phyloP scores from a whole-genome alignment of 2,888 invertebrate genomes.

The Belgica antarctica region DNA sequence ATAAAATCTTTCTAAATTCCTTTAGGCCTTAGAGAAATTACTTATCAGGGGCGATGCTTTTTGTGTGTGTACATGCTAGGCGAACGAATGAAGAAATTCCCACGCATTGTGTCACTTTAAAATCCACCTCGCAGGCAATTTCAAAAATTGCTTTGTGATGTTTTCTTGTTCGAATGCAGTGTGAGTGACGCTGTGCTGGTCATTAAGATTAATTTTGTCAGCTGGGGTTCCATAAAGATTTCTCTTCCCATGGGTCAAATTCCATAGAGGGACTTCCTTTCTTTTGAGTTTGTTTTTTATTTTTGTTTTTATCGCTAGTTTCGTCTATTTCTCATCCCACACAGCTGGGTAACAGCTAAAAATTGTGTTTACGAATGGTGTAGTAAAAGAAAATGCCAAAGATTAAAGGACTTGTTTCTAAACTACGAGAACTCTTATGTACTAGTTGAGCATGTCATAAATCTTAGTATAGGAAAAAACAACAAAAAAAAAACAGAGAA shows the following conservation, averaged over 20 bases:
- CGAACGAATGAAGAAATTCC: slow-evolving; percentile 35
- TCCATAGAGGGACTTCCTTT: no score
- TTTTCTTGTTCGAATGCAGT: no score
- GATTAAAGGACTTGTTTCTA: slow-evolving; percentile 26
- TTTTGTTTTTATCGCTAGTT: background rate
- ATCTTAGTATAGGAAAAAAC: slow-evolving; percentile 6
- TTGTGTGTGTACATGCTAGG: background rate
- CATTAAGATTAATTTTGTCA: no score
- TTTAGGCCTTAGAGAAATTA: slow-evolving; percentile 21
- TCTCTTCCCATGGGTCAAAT: no score
- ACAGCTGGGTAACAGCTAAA: background rate
- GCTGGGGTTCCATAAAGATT: no score
- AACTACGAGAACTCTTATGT: background rate
- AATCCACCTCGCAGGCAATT: no score
- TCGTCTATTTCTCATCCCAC: background rate
- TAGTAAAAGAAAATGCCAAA: slow-evolving; percentile 1
- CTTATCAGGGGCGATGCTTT: no score
- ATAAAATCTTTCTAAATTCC: slow-evolving; percentile 11
- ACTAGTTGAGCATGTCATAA: slow-evolving; percentile 1
- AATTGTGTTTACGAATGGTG: slow-evolving; percentile 27
- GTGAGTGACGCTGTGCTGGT: no score
- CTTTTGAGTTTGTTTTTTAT: background rate
- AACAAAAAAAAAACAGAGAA: background rate
- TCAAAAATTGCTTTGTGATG: no score
- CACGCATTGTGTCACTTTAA: slow-evolving; percentile 21